Evolutionary conservation across 2,797 vertebrate species (phyloP), one percentile per base, ranked within the genome.

Genomic region (Scolopax bukidnonensis): DNA sequence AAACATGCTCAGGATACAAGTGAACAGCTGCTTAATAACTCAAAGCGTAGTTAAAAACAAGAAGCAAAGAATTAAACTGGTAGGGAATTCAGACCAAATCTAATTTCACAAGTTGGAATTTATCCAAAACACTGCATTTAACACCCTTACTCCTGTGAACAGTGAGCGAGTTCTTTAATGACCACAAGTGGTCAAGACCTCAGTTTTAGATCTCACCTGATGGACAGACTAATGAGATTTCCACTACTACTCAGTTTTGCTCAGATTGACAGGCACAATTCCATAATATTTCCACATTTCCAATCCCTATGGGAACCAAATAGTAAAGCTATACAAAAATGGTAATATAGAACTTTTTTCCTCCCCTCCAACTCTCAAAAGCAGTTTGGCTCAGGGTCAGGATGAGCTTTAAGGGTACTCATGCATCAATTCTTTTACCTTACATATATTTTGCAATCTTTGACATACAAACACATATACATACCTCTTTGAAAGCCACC

Each of bases 191-290:
- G 90, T 60, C 87, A 93, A 88, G 89, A 92, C 82, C 89, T 92
- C 43, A 11, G 71, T 61, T 92, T 97, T 13, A 91, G 93, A 95
- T 95, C 88, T 93, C 76, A 84, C 82, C 91, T 77, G 65, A 93
- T 3, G 90, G 76, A 86, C 67, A 93, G 70, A 51, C 74, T 96
- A 97, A 96, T 94, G 84, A 95, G 90, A 96, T 71, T 94, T 93
- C 70, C 64, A 85, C 60, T 30, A 45, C 48, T 71, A 43, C 16
- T 7, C 54, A 65, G 38, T 76, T 95, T 89, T 82, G 57, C 54
- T 80, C 61, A 93, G 96, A 96, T 15, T 96, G 91, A 95, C 92
- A 97, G 87, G 45, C 47, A 15, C 69, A 64, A 41, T 36, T 87
- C 47, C 51, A 7, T 59, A 87, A 7, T 47, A 94, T 60, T 94